Evolutionary conservation across 2,113 vertebrate species (phyloP), one percentile per base, ranked within the genome.

Genomic region (Ramphastos sulfuratus): DNA sequence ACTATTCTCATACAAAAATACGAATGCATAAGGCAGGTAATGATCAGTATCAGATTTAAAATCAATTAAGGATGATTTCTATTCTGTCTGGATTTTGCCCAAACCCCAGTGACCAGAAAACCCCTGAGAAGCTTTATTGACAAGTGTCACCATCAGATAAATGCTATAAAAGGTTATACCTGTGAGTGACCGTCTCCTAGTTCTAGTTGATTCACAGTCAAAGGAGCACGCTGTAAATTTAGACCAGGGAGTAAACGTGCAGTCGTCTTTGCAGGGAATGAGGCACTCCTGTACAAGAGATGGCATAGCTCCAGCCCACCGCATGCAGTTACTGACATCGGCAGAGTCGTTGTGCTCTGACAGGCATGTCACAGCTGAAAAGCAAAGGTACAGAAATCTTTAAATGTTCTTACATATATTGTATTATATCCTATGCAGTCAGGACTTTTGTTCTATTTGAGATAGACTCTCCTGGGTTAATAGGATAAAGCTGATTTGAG

Each of bases 171-270:
- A 92, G 10, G 50, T 15, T 12, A 1, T 97, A 99, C 99, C 99
- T 98, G 98, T 98, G 70, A 99, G 98, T 1, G 98, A 98, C 19
- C 99, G 97, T 42, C 97, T 97, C 70, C 98, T 98, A 9, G 85
- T 98, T n/a, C 96, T 97, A 10, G 89, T 95, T 74, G 97, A 94
- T 91, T 96, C 98, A 91, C 99, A 99, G 78, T 97, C 98, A 8
- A 86, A 60, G 1, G 97, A 95, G 82, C 99, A 99, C 2, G 98
- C 95, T 2, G 98, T 98, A 89, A 99, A 99, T 89, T 97, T 98
- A 85, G 99, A 99, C 99, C 99, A 99, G 39, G 98, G 70, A 18
- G 98, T 99, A 13, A 99, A 98, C 2, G 97, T 97, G 95, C 99
- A 99, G 96, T 99, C 99, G 5, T 99, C 98, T 86, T 96, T 98